These are phyloP conservation scores for Falco cherrug DNA, from an alignment of 2,797 vertebrate genomes.

Conservation along the genomic window DNA sequence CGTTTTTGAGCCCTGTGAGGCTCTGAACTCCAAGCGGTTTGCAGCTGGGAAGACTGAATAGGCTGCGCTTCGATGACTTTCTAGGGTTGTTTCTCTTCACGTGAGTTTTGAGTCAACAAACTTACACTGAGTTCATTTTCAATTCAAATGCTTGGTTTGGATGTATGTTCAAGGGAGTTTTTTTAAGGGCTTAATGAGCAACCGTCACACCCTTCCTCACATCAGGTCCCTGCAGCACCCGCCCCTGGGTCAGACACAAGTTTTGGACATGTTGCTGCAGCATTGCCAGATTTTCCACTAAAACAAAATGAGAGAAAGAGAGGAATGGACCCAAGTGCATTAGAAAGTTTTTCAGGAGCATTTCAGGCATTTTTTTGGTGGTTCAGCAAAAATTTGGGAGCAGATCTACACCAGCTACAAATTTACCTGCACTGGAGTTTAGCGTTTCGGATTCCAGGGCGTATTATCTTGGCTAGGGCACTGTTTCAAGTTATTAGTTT, in stretches of 20 bases:
- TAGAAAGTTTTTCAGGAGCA: not conserved
- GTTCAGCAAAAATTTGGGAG: not conserved
- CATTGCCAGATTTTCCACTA: not conserved
- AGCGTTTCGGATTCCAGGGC: not conserved
- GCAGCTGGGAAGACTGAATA: not conserved
- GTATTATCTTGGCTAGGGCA: conserved; percentile 7
- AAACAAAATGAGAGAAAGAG: accelerated
- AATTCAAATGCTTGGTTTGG: not conserved
- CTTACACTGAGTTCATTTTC: not conserved
- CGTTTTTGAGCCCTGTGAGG: not conserved
- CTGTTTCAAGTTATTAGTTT: conserved; percentile 34
- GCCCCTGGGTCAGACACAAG: not conserved
- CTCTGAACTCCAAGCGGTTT: not conserved
- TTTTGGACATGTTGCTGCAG: not conserved
- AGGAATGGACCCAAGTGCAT: not conserved
- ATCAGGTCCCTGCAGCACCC: not conserved
- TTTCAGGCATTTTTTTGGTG: not conserved
- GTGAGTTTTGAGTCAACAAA: not conserved
- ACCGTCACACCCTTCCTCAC: not conserved
- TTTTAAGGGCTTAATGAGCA: not conserved
- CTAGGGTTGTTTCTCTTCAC: not conserved
- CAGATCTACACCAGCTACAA: not conserved
- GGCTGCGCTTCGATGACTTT: not conserved
- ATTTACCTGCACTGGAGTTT: not conserved
- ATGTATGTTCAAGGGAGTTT: not conserved